A percentile compares a stretch with the other conserved stretches of the same genome.
These are phyloP conservation scores for Muscina levida DNA, from an alignment of 2,888 invertebrate genomes.

Conservation along the genomic window DNA sequence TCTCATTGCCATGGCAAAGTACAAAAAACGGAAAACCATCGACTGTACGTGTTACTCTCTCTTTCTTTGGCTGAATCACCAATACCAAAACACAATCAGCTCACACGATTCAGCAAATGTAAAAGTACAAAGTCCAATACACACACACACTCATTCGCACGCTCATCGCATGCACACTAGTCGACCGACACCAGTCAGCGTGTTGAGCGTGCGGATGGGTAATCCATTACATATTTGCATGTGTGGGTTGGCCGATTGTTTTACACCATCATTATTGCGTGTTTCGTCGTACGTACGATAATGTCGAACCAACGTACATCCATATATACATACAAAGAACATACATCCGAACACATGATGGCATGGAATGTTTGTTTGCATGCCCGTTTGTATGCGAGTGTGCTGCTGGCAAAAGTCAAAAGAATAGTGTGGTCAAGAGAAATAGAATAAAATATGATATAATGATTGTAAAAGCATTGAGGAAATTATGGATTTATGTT, in stretches of 20 bases:
- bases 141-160: slow-evolving; percentile 17
- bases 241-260: slow-evolving; percentile 1
- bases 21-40: slow-evolving; percentile 28
- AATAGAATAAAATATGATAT: slow-evolving; percentile 32
- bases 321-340: no score
- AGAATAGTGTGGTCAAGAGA: slow-evolving; percentile 42
- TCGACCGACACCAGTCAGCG: no score
- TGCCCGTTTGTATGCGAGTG: not conserved
- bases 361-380: no score
- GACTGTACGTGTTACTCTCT: no score
- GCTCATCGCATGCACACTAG: no score
- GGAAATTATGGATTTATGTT: slow-evolving; percentile 38
- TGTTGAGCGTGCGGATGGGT: slow-evolving; percentile 30
- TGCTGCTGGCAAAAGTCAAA: slow-evolving; percentile 20
- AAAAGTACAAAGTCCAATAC: slow-evolving; percentile 39
- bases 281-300: no score
- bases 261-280: no score
- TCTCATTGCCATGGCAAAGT: slow-evolving; percentile 55
- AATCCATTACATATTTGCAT: slow-evolving; percentile 7
- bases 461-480: slow-evolving; percentile 32
- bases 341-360: no score
- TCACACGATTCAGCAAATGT: slow-evolving; percentile 56
- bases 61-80: slow-evolving; percentile 56
- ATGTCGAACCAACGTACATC: no score
- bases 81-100: slow-evolving; percentile 39